phyloP scores from a whole-genome alignment of 1,140 invertebrate species.

The Bombus picipes region DNA sequence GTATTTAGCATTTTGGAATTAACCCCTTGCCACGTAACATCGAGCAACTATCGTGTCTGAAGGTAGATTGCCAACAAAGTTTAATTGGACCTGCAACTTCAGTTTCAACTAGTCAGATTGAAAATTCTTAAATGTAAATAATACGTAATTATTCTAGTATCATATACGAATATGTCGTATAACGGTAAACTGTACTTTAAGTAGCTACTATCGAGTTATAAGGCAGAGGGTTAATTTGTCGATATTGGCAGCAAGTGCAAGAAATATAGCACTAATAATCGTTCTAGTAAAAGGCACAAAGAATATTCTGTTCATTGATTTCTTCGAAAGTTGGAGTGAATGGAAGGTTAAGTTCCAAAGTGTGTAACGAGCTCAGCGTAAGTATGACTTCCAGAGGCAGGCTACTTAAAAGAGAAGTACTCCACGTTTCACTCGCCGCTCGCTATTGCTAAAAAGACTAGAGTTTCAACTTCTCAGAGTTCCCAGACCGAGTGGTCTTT shows the following conservation, averaged over 20 bases:
- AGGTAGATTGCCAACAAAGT: not conserved
- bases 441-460: constrained; percentile 17
- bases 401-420: constrained; percentile 1
- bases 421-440: not conserved
- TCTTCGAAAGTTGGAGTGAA: constrained; percentile 2
- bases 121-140: not conserved
- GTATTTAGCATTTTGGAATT: not conserved
- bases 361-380: constrained; percentile 6
- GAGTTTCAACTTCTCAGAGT: constrained; percentile 19
- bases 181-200: too few species aligned
- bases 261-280: not conserved
- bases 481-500: not conserved
- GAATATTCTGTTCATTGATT: not conserved
- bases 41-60: not conserved
- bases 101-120: not conserved
- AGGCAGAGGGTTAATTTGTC: too few species aligned
- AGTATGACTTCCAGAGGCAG: not conserved
- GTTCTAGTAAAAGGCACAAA: not conserved
- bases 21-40: not conserved
- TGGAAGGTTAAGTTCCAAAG: constrained; percentile 11
- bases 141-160: too few species aligned
- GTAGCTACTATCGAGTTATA: too few species aligned
- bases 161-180: too few species aligned
- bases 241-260: not conserved
- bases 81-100: not conserved